Base-by-base conservation (phyloP, 2,113 vertebrate species). In the Xiphophorus couchianus region DNA sequence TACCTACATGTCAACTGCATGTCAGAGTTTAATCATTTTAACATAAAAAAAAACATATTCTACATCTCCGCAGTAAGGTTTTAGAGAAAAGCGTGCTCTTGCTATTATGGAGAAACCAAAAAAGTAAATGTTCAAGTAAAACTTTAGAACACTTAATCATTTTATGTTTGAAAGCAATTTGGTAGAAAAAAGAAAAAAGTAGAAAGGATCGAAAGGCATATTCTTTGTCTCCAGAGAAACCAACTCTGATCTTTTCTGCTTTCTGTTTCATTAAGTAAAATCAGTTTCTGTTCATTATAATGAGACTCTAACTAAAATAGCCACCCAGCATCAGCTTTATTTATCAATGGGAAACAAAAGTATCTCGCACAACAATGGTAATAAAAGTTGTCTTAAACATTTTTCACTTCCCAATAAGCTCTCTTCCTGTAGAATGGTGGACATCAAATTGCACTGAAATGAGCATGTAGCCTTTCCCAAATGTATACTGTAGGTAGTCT, bases 151-250 rank as follows among this genome's bases (percentile, higher is more conserved):
- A 15, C 14, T 48, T 17, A 6, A 48, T 19, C 19, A 48, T 19
- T 19, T 5, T 19, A 48, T 19, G 14, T 44, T 17, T 44, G 42
- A 44, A 15, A 44, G 14, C 42, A 44, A 1, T 14, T 44, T 25
- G 44, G 1, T 27, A 73, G 4, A 4, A 42, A 42, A 42, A 15
- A 42, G 1, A 42, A 42, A 77, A 68, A 77, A 33, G 35, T 37
- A 11, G 10, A 37, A 37, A 37, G 35, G 35, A 37, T 37, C 12
- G 35, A 37, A 37, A 37, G 39, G 82, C 64, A 33, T 29, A n/a
- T 73, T 39, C 37, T 60, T 15, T 27, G 85, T 90, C 81, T 78
- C 89, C 84, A 91, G 79, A 68, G 90, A 8, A 89, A 91, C 88
- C 4, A 33, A 71, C 51, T 35, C 25, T 61, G 35, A 19, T 71